Evolutionary conservation across 2,888 invertebrate species (phyloP), one percentile per base, ranked within the genome.

Genomic region (Diadegma fenestrale): DNA sequence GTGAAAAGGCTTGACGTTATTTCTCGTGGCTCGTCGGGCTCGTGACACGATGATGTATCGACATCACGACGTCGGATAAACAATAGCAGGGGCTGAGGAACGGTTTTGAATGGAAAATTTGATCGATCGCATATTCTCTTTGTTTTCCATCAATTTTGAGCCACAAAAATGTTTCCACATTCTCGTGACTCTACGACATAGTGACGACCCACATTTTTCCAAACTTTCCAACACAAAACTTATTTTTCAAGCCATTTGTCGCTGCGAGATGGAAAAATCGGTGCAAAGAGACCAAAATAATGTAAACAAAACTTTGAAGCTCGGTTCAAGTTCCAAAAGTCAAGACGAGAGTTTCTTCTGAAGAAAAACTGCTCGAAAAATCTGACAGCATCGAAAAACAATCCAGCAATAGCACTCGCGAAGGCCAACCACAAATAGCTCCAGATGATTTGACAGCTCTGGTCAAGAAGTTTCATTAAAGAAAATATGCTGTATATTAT

Each of bases 31-130:
- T 58, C 58, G 58, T 58, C 58, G 26, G 26, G 58, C 58, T 14
- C 26, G 26, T 58, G 58, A 58, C 58, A 26, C 1, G 58, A 26
- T 58, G 58, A 58, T 58, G 26, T 58, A 58, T 58, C 58, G 58
- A 58, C 14, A 14, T 58, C 14, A 58, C 58, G 26, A 14, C 54
- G 14, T 58, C 58, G 5, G 58, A 58, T 58, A 58, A 58, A 58
- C 58, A 58, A 58, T 26, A 26, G 58, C 22, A 26, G 26, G 6
- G 26, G 14, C 14, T 10, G 26, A 0, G 5, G 14, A 58, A 26
- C 4, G 14, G 1, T 58, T n/a, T 58, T 58, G 58, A 26, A 58
- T 26, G 14, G 26, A 5, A 26, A 58, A 58, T 58, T 58, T 26
- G 58, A 58, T 58, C 58, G 58, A 58, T 58, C 14, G 26, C 26